Evolutionary conservation across 2,113 vertebrate genomes (phyloP), one percentile per base, ranked within the genome.

Genomic region (Colinus virginianus): DNA sequence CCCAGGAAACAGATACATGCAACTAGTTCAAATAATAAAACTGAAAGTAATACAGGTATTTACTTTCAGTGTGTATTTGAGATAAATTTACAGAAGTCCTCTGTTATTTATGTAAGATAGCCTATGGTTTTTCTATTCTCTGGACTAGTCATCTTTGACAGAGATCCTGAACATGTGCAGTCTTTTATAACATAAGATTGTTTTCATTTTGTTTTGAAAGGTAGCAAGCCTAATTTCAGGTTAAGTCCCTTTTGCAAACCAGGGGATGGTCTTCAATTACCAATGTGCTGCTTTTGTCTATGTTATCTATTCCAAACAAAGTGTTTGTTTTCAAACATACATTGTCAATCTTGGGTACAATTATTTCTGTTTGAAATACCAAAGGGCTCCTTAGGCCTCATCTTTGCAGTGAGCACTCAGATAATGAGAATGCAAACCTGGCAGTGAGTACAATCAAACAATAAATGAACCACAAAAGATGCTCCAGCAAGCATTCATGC

Each of bases 381-480:
- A 95, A 91, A 94, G 76, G 90, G 56, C 82, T 96, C 72, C 85
- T 93, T 80, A 91, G 84, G 76, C 82, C 51, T 87, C 69, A 90
- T 94, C 91, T 94, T 78, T 93, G 71, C 84, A 86, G 89, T 61
- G 48, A 91, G 66, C 92, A 84, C 76, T 92, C 82, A 84, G 85
- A 93, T 94, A 94, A 96, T 90, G 87, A 96, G 82, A 91, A 90
- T 53, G 46, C 4, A 8, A 96, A 94, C 61, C 46, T 75, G 56
- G 64, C 0, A 0, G 76, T 92, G 90, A 0, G 1, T 94, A 93
- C 91, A 94, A 91, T 94, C 84, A 78, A 94, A 79, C 43, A 94
- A 95, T 86, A 96, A 94, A 91, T 86, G 95, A 96, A 96, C 87
- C 89, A 95, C 94, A 91, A 87, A 96, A 94, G 89, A 82, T 75